Percentiles rank a stretch among this genome's conserved stretches.
These are phyloP conservation scores for Poeciliopsis presidionis DNA, from an alignment of 2,797 vertebrate genomes.

Conservation along the genomic window DNA sequence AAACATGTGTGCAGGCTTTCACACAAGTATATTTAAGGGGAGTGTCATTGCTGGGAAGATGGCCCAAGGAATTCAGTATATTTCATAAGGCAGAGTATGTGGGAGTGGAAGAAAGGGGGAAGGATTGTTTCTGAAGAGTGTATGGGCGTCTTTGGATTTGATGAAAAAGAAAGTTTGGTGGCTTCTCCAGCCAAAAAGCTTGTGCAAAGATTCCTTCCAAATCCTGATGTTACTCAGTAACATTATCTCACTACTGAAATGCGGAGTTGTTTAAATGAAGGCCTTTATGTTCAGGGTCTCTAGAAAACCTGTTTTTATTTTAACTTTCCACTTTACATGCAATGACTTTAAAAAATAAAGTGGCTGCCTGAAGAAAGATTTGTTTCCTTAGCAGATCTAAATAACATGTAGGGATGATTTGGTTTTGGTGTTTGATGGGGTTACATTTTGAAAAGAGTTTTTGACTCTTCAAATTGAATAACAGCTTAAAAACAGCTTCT, in stretches of 20 bases:
- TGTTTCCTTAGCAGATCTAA: neutral
- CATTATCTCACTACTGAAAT: conserved; percentile 1
- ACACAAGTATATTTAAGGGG: neutral
- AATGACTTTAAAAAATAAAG: neutral
- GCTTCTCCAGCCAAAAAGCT: conserved; percentile 10
- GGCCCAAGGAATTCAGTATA: conserved; percentile 1
- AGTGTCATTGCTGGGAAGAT: neutral
- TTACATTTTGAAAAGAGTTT: neutral
- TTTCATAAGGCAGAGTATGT: neutral
- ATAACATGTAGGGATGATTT: neutral
- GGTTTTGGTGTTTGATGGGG: neutral
- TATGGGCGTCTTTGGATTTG: neutral
- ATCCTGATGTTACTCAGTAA: neutral
- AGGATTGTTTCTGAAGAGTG: neutral
- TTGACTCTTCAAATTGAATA: neutral
- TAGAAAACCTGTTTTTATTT: neutral
- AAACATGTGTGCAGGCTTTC: conserved; percentile 9
- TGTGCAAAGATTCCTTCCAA: conserved; percentile 13
- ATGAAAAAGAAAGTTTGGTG: conserved; percentile 8
- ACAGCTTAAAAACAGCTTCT: neutral
- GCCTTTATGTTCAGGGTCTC: neutral
- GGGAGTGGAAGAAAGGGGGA: neutral
- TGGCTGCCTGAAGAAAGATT: neutral
- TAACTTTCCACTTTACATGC: neutral
- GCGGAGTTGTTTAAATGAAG: neutral